phyloP scores from a whole-genome alignment of 2,113 vertebrate genomes.

The Loxodonta africana region DNA sequence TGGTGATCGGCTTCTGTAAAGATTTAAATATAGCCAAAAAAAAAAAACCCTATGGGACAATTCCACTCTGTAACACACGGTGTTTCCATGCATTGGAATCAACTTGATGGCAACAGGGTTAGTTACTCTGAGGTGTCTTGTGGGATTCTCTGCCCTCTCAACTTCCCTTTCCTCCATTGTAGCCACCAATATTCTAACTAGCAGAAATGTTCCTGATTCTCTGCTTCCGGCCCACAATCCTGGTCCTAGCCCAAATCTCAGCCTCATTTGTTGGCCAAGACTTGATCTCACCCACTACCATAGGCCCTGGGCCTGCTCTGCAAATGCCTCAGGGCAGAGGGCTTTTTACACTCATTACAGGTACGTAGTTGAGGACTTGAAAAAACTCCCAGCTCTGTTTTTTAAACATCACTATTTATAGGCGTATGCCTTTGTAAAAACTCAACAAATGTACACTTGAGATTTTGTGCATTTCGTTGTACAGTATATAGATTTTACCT shows the following conservation, averaged over 20 bases:
- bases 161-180: background rate
- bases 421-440: constrained; percentile 23
- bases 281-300: background rate
- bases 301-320: background rate
- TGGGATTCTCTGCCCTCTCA: background rate
- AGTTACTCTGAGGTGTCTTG: background rate
- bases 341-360: constrained; percentile 20
- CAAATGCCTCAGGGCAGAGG: background rate
- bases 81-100: background rate
- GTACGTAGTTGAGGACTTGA: background rate
- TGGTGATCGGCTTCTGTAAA: background rate
- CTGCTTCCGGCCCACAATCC: background rate
- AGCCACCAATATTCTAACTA: background rate
- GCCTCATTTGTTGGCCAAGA: background rate
- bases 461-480: constrained; percentile 5
- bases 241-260: background rate
- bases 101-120: background rate
- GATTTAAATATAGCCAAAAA: background rate
- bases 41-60: background rate
- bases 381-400: background rate
- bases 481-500: background rate
- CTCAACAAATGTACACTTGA: constrained; percentile 15
- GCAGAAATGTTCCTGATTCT: constrained; percentile 7
- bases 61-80: background rate
- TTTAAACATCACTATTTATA: constrained; percentile 36